These are phyloP conservation scores for Oryzias melastigma DNA, from an alignment of 2,113 vertebrate species.

Conservation along the genomic window DNA sequence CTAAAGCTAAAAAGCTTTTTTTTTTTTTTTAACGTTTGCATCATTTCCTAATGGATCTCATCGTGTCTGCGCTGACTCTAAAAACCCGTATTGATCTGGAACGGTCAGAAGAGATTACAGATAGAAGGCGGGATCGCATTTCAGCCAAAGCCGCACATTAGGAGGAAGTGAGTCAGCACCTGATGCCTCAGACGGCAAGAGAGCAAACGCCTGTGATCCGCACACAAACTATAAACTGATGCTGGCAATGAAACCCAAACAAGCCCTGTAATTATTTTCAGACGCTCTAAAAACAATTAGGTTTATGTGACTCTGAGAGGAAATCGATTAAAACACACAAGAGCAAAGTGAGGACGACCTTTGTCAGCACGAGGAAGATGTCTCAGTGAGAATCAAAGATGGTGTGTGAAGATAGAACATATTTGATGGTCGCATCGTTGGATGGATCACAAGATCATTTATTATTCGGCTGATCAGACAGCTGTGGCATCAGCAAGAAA, in stretches of 20 bases:
- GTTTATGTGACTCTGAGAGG: neutral
- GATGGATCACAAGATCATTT: slow-evolving; percentile 12
- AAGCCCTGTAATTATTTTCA: neutral
- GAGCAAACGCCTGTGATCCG: neutral
- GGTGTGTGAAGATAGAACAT: too few relatives aligned
- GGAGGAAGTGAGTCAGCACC: slow-evolving; percentile 18
- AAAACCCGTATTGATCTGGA: neutral
- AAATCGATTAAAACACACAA: neutral
- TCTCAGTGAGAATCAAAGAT: too few relatives aligned
- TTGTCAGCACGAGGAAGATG: too few relatives aligned
- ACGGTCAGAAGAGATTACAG: neutral
- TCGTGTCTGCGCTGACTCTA: neutral
- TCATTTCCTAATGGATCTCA: too few relatives aligned
- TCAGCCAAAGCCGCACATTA: slow-evolving; percentile 5
- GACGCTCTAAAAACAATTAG: slow-evolving; percentile 5
- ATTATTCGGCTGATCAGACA: slow-evolving; percentile 28
- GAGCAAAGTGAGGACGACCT: too few relatives aligned
- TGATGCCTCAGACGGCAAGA: neutral
- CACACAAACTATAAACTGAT: neutral
- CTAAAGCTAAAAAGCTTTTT: too few relatives aligned
- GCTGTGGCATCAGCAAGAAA: slow-evolving; percentile 10
- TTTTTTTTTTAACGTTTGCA: too few relatives aligned
- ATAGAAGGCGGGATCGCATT: neutral
- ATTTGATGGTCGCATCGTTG: slow-evolving; percentile 2
- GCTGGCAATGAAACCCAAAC: neutral